Percentiles rank a stretch among this genome's conserved stretches.
These are phyloP conservation scores for Lasioglossum marginatum DNA, from an alignment of 2,888 invertebrate species.

Conservation along the genomic window DNA sequence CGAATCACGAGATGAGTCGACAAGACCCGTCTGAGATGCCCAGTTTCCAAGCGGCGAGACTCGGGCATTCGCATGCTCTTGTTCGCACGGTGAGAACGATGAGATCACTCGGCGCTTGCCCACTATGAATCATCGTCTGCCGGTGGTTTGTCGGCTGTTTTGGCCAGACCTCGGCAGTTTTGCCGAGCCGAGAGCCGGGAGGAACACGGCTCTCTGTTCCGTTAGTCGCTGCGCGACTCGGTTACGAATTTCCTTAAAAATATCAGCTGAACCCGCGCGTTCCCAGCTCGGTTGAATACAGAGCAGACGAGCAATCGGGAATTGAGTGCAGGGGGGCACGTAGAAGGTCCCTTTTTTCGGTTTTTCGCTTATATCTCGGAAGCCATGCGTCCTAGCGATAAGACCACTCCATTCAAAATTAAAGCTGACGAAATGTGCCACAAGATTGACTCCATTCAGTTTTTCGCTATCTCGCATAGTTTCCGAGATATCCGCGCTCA, in stretches of 20 bases:
- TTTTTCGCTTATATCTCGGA: too few species aligned
- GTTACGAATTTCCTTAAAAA: slow-evolving; percentile 11
- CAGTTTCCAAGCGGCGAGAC: not conserved
- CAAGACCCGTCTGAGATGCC: not conserved
- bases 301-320: too few species aligned
- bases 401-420: too few species aligned
- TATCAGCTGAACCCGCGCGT: too few species aligned
- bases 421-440: too few species aligned
- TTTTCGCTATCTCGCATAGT: too few species aligned
- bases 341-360: too few species aligned
- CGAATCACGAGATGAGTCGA: not conserved
- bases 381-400: too few species aligned
- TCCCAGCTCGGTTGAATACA: too few species aligned
- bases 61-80: not conserved
- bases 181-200: not conserved
- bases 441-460: too few species aligned
- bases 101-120: slow-evolving; percentile 69
- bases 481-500: too few species aligned
- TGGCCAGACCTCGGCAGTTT: not conserved
- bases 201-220: not conserved
- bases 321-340: too few species aligned
- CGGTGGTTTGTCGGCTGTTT: not conserved
- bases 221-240: slow-evolving; percentile 19
- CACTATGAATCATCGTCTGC: slow-evolving; percentile 69
- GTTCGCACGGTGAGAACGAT: slow-evolving; percentile 53